These are phyloP conservation scores for Chrysomela aeneicollis DNA, from an alignment of 2,888 invertebrate genomes.

Conservation along the genomic window DNA sequence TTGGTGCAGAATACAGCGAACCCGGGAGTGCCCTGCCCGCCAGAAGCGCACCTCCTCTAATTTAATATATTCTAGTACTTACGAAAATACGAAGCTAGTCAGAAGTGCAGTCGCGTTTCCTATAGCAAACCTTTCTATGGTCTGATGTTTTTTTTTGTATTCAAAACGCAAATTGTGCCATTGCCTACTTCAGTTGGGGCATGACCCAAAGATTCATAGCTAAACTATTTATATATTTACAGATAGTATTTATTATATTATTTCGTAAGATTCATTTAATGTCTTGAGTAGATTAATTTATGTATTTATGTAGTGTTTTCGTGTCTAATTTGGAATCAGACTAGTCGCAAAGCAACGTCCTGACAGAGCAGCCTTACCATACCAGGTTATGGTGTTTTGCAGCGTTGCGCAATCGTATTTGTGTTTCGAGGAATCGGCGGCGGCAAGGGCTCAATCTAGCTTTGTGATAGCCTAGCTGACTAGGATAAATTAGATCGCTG, in stretches of 20 bases:
- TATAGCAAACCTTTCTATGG: constrained; percentile 57
- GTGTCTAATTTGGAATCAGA: constrained; percentile 56
- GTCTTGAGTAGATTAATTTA: constrained; percentile 49
- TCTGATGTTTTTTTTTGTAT: constrained; percentile 54
- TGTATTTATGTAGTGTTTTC: constrained; percentile 60
- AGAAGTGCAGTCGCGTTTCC: constrained; percentile 62
- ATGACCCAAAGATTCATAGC: constrained; percentile 52
- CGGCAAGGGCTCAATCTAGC: constrained; percentile 46
- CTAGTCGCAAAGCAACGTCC: constrained; percentile 57
- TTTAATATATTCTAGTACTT: constrained; percentile 57
- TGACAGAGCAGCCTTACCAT: constrained; percentile 25
- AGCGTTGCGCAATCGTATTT: constrained; percentile 52
- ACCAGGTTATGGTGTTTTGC: constrained; percentile 43
- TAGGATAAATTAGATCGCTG: constrained; percentile 39
- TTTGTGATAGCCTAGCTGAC: constrained; percentile 51
- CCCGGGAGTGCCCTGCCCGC: constrained; percentile 44
- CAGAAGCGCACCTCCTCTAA: constrained; percentile 48
- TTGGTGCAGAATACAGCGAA: constrained; percentile 42
- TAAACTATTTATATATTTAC: constrained; percentile 44
- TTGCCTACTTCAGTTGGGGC: constrained; percentile 46
- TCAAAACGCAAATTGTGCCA: constrained; percentile 55
- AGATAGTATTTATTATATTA: constrained; percentile 46
- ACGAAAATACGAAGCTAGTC: constrained; percentile 62
- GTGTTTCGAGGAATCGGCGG: constrained; percentile 46
- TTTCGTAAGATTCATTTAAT: constrained; percentile 41